Percentiles rank a stretch among this genome's conserved stretches.
phyloP scores from a whole-genome alignment of 1,140 invertebrate species.

The Nymphalis io region DNA sequence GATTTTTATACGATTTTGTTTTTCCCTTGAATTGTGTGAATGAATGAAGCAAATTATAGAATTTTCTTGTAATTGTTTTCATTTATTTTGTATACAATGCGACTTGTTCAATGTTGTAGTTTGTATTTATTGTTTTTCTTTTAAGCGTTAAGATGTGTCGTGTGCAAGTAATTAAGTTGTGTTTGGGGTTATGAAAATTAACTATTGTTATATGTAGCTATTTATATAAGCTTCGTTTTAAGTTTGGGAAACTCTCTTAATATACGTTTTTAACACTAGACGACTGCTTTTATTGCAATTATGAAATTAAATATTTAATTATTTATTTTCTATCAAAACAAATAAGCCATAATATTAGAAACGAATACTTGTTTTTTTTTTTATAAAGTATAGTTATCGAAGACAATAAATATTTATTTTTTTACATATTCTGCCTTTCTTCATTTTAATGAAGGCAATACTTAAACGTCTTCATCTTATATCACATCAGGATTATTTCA shows the following conservation, averaged over 20 bases:
- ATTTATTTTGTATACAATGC: conserved; percentile 2
- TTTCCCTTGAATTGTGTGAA: not conserved
- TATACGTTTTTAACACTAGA: conserved; percentile 24
- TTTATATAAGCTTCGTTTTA: conserved; percentile 27
- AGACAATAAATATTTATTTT: no score
- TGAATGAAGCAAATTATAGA: not conserved
- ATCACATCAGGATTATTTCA: no score
- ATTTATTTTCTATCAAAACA: not conserved
- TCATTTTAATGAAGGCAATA: no score
- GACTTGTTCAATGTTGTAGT: conserved; percentile 18
- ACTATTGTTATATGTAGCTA: conserved; percentile 24
- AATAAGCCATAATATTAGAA: no score
- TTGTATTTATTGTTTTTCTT: conserved; percentile 15
- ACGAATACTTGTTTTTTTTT: no score
- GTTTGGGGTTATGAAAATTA: conserved; percentile 14
- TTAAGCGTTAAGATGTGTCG: conserved; percentile 21
- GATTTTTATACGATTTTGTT: conserved; percentile 38
- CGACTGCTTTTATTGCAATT: conserved; percentile 14
- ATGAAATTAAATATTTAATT: not conserved
- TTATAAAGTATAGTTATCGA: no score
- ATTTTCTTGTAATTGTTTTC: not conserved
- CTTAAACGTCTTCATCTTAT: no score
- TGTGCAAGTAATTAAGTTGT: conserved; percentile 1
- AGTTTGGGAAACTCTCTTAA: conserved; percentile 25
- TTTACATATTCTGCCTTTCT: no score